Conservation (phyloP, 2,797 vertebrate genomes). For the Cyclopterus lumpus region DNA sequence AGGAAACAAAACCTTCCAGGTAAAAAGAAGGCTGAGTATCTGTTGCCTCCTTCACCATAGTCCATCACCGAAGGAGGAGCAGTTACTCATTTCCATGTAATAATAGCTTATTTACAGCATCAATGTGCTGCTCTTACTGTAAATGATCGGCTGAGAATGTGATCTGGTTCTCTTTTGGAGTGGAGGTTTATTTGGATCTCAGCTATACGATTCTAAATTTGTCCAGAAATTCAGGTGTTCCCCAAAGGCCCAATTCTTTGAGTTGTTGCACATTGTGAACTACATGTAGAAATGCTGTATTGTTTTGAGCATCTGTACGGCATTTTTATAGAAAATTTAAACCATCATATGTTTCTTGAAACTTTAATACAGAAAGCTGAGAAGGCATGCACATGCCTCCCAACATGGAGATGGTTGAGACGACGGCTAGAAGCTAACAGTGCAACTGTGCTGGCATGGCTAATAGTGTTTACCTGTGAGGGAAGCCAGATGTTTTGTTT, state of each 20-base stretch:
- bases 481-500: no score
- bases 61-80: conserved; percentile 6
- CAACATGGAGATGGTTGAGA: background rate
- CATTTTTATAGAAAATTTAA: background rate
- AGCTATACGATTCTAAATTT: no score
- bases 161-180: background rate
- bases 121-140: background rate
- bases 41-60: conserved; percentile 44
- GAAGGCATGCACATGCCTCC: no score
- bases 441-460: no score
- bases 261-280: background rate
- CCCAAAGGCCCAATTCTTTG: no score
- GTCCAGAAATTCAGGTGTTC: background rate
- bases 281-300: background rate
- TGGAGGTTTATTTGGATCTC: no score
- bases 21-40: conserved; percentile 61
- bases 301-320: background rate
- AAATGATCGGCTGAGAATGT: conserved; percentile 36
- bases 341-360: background rate
- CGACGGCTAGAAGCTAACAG: background rate
- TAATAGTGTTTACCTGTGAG: background rate
- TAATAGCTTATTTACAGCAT: conserved; percentile 1
- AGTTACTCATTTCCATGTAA: conserved; percentile 28
- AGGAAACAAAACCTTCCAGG: conserved; percentile 82
- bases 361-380: no score